Base-by-base conservation (phyloP, 2,113 vertebrate species). In the Trogon melanurus region DNA sequence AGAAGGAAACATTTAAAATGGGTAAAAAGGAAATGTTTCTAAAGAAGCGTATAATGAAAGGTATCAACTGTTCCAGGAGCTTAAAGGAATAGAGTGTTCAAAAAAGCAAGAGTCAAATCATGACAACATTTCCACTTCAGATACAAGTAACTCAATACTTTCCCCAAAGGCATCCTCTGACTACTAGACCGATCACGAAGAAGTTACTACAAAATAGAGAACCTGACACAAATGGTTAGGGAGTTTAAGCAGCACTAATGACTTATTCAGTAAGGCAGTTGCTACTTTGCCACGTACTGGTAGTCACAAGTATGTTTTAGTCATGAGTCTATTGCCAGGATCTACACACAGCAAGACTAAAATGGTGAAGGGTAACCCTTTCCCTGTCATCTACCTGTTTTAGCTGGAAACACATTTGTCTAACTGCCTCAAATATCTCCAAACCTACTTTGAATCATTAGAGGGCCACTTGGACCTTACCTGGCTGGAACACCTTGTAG, bases 401-500 rank as follows among this genome's bases (percentile, higher is more conserved):
- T 44, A 94, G 62, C 84, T 66, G 57, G 62, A 83, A 96, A 90
- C 21, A 84, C 16, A 47, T 79, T 74, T 45, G 74, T 30, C 57
- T 84, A 65, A 90, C 13, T 47, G 30, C 57, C 50, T 81, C 65
- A 23, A 71, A 47, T 32, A 93, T 20, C 51, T 79, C 61, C 60
- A 90, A 60, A 74, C 66, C 81, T 79, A 79, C 14, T 73, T 64
- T 76, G 38, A 83, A 51, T 81, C 47, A 76, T 53, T 60, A 83
- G 44, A 86, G 45, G 51, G 41, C 58, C 61, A 54, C 36, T 81
- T 50, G 67, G 44, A 87, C 84, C 95, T 94, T 98, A 99, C 99
- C 99, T 98, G 99, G 98, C 95, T 99, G 99, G 97, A 99, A 99
- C 91, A 99, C 98, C 96, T 99, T 99, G 97, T 99, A 99, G 97